These are phyloP conservation scores for Macaca fascicularis DNA, from an alignment of 2,113 vertebrate species.

Conservation along the genomic window T2T-MFA8v1.1 NC_088385.1:109590001-109590500, in stretches of 20 bases:
- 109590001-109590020: not conserved
- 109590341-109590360: slow-evolving; percentile 74
- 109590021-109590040: not conserved
- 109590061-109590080: not conserved
- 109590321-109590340: slow-evolving; percentile 44
- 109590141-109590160: slow-evolving; percentile 59
- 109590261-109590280: slow-evolving; percentile 76
- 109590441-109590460: slow-evolving; percentile 63
- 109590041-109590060: not conserved
- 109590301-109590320: slow-evolving; percentile 57
- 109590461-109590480: slow-evolving; percentile 74
- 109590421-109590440: slow-evolving; percentile 61
- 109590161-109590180: slow-evolving; percentile 60
- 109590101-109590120: slow-evolving; percentile 15
- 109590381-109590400: slow-evolving; percentile 68
- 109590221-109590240: slow-evolving; percentile 71
- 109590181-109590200: slow-evolving; percentile 66
- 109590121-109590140: slow-evolving; percentile 68
- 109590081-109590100: slow-evolving; percentile 19
- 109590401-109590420: slow-evolving; percentile 63
- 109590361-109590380: slow-evolving; percentile 67
- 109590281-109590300: slow-evolving; percentile 78
- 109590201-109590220: slow-evolving; percentile 62
- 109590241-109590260: slow-evolving; percentile 74
- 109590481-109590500: slow-evolving; percentile 71